Percentiles rank a stretch among this genome's conserved stretches.
phyloP scores from a whole-genome alignment of 2,113 vertebrate species.

The Mormyrus iriodes region DNA sequence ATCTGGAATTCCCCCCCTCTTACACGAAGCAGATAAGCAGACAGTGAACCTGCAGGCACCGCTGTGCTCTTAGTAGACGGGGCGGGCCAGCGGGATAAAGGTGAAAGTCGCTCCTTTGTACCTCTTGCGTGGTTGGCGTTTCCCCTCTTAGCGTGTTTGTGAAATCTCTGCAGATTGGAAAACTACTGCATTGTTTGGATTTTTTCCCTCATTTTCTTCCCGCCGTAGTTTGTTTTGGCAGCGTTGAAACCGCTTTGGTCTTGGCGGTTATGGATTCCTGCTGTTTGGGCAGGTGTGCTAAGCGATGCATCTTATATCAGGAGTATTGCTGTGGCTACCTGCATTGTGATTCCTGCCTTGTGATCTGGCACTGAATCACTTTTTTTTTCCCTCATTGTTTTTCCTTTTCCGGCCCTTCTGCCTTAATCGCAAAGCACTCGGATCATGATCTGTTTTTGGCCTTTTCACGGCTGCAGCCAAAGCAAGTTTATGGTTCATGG shows the following conservation, averaged over 20 bases:
- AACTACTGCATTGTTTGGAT: slow-evolving; percentile 56
- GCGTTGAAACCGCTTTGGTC: background rate
- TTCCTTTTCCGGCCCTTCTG: background rate
- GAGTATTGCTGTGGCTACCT: slow-evolving; percentile 1
- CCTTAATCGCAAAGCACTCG: background rate
- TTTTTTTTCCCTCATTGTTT: background rate
- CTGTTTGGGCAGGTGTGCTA: slow-evolving; percentile 6
- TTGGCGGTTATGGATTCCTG: background rate
- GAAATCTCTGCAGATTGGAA: slow-evolving; percentile 53
- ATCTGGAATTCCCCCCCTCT: slow-evolving; percentile 37
- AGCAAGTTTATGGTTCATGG: background rate
- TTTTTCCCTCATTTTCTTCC: background rate
- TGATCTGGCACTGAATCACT: background rate
- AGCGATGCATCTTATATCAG: background rate
- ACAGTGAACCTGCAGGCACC: slow-evolving; percentile 56
- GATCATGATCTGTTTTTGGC: background rate
- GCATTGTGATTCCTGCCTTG: background rate
- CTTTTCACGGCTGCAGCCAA: background rate
- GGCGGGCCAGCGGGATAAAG: slow-evolving; percentile 48
- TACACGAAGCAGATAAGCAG: slow-evolving; percentile 58
- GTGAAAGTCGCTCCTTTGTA: slow-evolving; percentile 63
- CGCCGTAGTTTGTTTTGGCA: background rate
- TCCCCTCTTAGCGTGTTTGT: slow-evolving; percentile 47
- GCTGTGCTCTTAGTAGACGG: slow-evolving; percentile 40
- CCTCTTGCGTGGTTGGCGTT: slow-evolving; percentile 44